Evolutionary conservation across 2,113 vertebrate genomes (phyloP), one percentile per base, ranked within the genome.

Genomic region (Podocnemis expansa): DNA sequence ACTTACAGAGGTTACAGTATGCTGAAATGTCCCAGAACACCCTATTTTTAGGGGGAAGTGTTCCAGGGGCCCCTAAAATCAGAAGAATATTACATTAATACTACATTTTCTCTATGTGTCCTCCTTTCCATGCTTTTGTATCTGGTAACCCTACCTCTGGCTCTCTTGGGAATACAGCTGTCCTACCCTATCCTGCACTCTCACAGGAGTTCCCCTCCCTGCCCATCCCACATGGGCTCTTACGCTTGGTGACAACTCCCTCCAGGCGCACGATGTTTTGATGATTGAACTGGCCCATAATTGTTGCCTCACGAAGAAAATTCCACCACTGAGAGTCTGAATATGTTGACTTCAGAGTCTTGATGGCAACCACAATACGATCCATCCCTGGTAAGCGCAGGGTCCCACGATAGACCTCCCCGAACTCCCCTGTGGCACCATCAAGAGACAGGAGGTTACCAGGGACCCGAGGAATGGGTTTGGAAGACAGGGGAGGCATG

Each of bases 241-340:
- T 96, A 98, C 98, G 97, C 97, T 99, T 99, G 80, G 99, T 99
- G 94, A 99, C 97, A 54, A 99, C 99, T 24, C 99, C 99, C 94
- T 99, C 99, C 81, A 99, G 97, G 84, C 98, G 99, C 89, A 99
- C 98, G 27, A 99, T 99, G 56, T 99, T 99, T 0, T 98, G 99
- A 88, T 99, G 99, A 93, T 98, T 99, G 92, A 99, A 99, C 91
- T 99, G 99, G 47, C 99, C 99, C 97, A 99, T 98, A 95, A 99
- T 99, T 2, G 99, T 99, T 1, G 99, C 99, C 89, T 99, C 99
- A 1, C 98, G 99, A 58, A 99, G 98, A 52, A 99, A 99, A 96
- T 99, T 98, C 92, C 98, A 99, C 98, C 97, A 99, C 83, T 99
- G 99, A 24, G 99, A 98, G 38, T 99, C 99, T 2, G 99, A 99